A percentile compares a stretch with the other conserved stretches of the same genome.
These are phyloP conservation scores for Pheosia gnoma DNA, from an alignment of 2,888 invertebrate species.

Conservation along the genomic window DNA sequence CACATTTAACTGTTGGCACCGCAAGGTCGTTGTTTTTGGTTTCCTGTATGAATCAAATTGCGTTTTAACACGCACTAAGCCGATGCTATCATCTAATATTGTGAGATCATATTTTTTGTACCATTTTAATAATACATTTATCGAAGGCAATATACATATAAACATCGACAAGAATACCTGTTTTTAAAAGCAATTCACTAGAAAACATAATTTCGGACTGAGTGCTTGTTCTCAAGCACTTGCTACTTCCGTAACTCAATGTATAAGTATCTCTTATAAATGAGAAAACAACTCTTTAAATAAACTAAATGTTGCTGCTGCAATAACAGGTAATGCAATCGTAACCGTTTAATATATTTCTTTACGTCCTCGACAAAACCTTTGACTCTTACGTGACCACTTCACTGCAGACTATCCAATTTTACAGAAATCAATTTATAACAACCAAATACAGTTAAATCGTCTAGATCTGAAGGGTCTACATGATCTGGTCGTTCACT, in stretches of 20 bases:
- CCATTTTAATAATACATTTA: slow-evolving; percentile 8
- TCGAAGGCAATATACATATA: not conserved
- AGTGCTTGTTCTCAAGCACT: slow-evolving; percentile 16
- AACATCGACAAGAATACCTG: not conserved
- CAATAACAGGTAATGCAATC: slow-evolving; percentile 39
- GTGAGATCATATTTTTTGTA: slow-evolving; percentile 25
- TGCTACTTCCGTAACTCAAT: slow-evolving; percentile 34
- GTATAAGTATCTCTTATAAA: slow-evolving; percentile 31
- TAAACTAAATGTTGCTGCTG: slow-evolving; percentile 28
- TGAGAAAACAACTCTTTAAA: slow-evolving; percentile 27
- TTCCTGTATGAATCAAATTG: slow-evolving; percentile 49
- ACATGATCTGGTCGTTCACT: slow-evolving; percentile 37
- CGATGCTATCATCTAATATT: slow-evolving; percentile 18
- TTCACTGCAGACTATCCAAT: slow-evolving; percentile 10
- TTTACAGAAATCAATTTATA: not conserved
- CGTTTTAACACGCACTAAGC: slow-evolving; percentile 27
- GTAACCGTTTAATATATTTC: slow-evolving; percentile 37
- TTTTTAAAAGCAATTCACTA: slow-evolving; percentile 23
- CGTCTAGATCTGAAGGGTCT: slow-evolving; percentile 27
- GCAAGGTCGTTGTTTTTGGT: slow-evolving; percentile 54
- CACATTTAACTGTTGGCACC: slow-evolving; percentile 41
- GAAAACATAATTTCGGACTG: slow-evolving; percentile 28
- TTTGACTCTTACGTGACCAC: slow-evolving; percentile 23
- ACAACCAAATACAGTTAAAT: slow-evolving; percentile 11
- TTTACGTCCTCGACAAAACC: slow-evolving; percentile 32